Evolutionary conservation across 2,113 vertebrate genomes (phyloP).

Genomic region (Xiphias gladius): DNA sequence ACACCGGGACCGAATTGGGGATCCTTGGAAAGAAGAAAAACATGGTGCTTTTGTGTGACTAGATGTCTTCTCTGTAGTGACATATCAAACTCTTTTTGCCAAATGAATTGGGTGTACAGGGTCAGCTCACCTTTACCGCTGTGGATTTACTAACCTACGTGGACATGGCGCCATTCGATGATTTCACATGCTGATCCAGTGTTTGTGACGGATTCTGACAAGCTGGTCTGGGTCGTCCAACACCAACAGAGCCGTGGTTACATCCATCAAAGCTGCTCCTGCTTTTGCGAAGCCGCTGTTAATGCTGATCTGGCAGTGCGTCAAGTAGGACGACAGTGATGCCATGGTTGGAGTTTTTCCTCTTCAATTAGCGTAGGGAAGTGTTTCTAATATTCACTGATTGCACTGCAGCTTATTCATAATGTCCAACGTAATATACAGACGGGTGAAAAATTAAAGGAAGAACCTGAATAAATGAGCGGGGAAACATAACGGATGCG

Average conservation of each 20-base stretch:
- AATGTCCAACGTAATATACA: too few relatives aligned
- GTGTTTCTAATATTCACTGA: too few relatives aligned
- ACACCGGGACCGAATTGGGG: not conserved
- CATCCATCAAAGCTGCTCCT: conserved; percentile 12
- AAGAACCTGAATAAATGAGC: too few relatives aligned
- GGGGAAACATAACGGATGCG: too few relatives aligned
- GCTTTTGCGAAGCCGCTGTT: conserved; percentile 14
- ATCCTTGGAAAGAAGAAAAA: not conserved
- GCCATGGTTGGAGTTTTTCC: conserved; percentile 1
- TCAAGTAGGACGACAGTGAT: not conserved
- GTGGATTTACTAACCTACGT: conserved; percentile 4
- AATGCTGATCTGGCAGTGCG: not conserved
- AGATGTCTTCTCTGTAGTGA: not conserved
- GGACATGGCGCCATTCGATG: not conserved
- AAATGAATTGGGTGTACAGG: not conserved
- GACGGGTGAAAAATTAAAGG: too few relatives aligned
- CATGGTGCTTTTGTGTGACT: not conserved
- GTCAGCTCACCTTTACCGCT: not conserved
- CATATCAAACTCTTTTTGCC: not conserved
- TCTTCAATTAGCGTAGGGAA: not conserved
- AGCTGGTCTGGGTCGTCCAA: conserved; percentile 18
- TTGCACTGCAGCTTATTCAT: too few relatives aligned
- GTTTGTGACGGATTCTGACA: conserved; percentile 9
- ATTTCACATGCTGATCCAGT: conserved; percentile 3
- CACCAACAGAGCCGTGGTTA: not conserved